Evolutionary conservation across 2,888 invertebrate species (phyloP), one percentile per base, ranked within the genome.

Genomic region (Melinaea menophilus): DNA sequence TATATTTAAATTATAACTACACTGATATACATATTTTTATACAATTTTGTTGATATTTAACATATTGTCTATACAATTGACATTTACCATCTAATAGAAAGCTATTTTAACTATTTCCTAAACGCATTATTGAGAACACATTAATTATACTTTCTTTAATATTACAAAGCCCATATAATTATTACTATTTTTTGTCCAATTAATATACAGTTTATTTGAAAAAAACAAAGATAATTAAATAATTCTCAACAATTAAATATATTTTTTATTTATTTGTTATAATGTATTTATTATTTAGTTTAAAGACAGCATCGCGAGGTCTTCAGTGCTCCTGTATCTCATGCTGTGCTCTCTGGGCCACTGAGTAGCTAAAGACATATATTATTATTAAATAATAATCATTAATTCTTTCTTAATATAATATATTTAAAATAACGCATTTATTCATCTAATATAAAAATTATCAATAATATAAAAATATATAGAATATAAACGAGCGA

Each of bases 261-360:
- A 55, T 11, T 57, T 45, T 34, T 58, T 48, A 11, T 45, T 47
- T 33, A 37, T 37, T 46, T 46, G n/a, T 48, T 48, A 48, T 59
- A 45, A 45, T 34, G 31, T 51, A 22, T 47, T 37, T 12, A 51
- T 58, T 11, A 33, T 9, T 71, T 69, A 75, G 63, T 73, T 73
- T 22, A 71, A 65, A 51, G 86, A 80, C 60, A 86, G 72, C 83
- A 86, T 79, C 4, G 86, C 84, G 54, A 88, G 69, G 37, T 90
- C 91, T 64, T 91, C 90, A 59, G 86, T 82, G 77, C 88, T 91
- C 73, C 91, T 79, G 78, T 91, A 91, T 41, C 90, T 77, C 79
- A 88, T 79, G 74, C 76, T 89, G 77, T 90, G 91, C 59, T 91
- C 91, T 69, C 86, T 80, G n/a, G 91, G 91, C 91, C 91, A 91